Evolutionary conservation across 1,140 invertebrate species (phyloP).

Genomic region (Drosophila sucinea): DNA sequence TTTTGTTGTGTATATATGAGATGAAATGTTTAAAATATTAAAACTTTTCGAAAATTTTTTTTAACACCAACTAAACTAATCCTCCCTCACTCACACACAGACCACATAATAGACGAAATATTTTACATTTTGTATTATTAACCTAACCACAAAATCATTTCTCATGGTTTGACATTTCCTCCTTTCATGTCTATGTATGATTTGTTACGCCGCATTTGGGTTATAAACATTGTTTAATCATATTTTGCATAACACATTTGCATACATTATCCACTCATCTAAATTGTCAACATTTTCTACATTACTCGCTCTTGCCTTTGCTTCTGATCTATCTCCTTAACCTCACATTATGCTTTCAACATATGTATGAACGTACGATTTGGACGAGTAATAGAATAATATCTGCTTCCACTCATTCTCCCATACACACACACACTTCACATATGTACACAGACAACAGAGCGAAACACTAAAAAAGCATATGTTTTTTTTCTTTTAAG

Average conservation of each 20-base stretch:
- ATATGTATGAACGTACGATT: slow-evolving; percentile 5
- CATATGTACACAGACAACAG: slow-evolving; percentile 28
- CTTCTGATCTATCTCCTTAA: slow-evolving; percentile 13
- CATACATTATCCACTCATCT: slow-evolving; percentile 35
- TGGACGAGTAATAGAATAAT: slow-evolving; percentile 27
- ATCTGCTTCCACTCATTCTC: slow-evolving; percentile 8
- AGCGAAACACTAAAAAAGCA: slow-evolving; percentile 10
- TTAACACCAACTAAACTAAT: slow-evolving; percentile 47
- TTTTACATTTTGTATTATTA: slow-evolving; percentile 1
- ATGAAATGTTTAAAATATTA: slow-evolving; percentile 43
- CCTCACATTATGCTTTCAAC: slow-evolving; percentile 27
- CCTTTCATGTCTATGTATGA: slow-evolving; percentile 19
- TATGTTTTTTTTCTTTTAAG: slow-evolving; percentile 41
- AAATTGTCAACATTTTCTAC: slow-evolving; percentile 24
- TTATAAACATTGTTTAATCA: slow-evolving; percentile 39
- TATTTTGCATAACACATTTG: slow-evolving; percentile 17
- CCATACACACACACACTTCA: slow-evolving; percentile 12
- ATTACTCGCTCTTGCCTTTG: slow-evolving; percentile 26
- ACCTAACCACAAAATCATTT: slow-evolving; percentile 30
- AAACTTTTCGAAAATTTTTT: slow-evolving; percentile 37
- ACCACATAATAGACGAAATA: background rate
- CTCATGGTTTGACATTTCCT: slow-evolving; percentile 39
- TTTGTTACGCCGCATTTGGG: slow-evolving; percentile 38
- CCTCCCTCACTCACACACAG: slow-evolving; percentile 41
- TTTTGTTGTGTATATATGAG: slow-evolving; percentile 73